Evolutionary conservation across 1,140 invertebrate genomes (phyloP).

Genomic region (Drosophila navojoa): DNA sequence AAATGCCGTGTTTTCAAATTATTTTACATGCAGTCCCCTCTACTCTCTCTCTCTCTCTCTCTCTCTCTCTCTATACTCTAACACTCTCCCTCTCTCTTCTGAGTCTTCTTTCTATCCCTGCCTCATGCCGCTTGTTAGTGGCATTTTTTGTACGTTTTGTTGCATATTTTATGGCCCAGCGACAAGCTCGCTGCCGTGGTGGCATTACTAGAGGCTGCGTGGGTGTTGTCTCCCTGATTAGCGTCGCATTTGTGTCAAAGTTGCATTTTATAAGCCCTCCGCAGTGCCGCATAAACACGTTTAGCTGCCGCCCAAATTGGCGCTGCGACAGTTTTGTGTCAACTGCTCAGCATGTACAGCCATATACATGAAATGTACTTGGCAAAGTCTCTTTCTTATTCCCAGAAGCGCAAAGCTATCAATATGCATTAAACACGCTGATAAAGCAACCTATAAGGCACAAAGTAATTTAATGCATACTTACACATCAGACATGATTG

Average conservation of each 20-base stretch:
- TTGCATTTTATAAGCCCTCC: constrained; percentile 44
- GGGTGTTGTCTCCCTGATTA: constrained; percentile 51
- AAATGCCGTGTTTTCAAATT: constrained; percentile 81
- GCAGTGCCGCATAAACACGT: constrained; percentile 17
- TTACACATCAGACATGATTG: not conserved
- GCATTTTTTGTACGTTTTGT: constrained; percentile 52
- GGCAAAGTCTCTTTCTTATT: not conserved
- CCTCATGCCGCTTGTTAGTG: constrained; percentile 41
- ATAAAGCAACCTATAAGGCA: not conserved
- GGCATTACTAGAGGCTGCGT: constrained; percentile 1
- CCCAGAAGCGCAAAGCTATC: not conserved
- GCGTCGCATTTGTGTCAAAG: constrained; percentile 51
- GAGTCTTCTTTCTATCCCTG: too few relatives aligned
- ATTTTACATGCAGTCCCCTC: constrained; percentile 58
- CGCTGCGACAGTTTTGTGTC: constrained; percentile 13
- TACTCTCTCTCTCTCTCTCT: not conserved
- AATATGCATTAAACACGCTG: not conserved
- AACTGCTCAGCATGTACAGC: constrained; percentile 1
- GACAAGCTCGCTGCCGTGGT: constrained; percentile 30
- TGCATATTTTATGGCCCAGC: constrained; percentile 65
- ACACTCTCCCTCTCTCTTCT: not conserved
- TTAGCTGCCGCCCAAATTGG: constrained; percentile 11
- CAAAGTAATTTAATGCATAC: not conserved
- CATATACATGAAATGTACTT: not conserved
- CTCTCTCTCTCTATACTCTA: not conserved